phyloP scores from a whole-genome alignment of 1,140 invertebrate genomes.

The Lutraria rhynchaena region DNA sequence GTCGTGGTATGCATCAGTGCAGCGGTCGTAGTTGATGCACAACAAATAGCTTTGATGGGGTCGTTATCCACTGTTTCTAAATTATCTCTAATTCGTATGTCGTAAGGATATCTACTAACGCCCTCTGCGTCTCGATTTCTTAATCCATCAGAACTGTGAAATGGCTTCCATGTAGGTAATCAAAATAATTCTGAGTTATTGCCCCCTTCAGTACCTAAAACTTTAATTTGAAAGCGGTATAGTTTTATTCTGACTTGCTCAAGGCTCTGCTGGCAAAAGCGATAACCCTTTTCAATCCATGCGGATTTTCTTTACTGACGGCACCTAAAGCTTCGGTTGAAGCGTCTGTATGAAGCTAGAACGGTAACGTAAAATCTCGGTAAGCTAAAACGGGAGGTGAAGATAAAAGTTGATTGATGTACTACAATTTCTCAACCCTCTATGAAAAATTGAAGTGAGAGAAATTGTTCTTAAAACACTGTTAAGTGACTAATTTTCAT shows the following conservation, averaged over 20 bases:
- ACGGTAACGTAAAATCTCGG: too few relatives aligned
- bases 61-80: not conserved
- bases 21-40: too few relatives aligned
- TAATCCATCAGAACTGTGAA: not conserved
- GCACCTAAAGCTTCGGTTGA: not conserved
- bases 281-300: not conserved
- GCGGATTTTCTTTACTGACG: not conserved
- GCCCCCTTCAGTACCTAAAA: not conserved
- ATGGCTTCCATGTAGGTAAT: not conserved
- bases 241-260: conserved; percentile 4
- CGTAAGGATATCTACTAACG: not conserved
- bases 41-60: too few relatives aligned
- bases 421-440: too few relatives aligned
- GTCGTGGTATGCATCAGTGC: too few relatives aligned
- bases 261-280: conserved; percentile 2
- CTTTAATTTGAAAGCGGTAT: not conserved
- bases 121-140: not conserved
- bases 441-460: too few relatives aligned
- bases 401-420: too few relatives aligned
- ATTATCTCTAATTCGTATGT: not conserved
- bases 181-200: not conserved
- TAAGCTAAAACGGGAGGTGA: too few relatives aligned
- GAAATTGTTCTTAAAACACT: too few relatives aligned
- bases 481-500: too few relatives aligned
- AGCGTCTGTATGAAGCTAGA: not conserved